These are phyloP conservation scores for Daboia siamensis DNA, from an alignment of 2,113 vertebrate genomes.

Conservation along the genomic window DNA sequence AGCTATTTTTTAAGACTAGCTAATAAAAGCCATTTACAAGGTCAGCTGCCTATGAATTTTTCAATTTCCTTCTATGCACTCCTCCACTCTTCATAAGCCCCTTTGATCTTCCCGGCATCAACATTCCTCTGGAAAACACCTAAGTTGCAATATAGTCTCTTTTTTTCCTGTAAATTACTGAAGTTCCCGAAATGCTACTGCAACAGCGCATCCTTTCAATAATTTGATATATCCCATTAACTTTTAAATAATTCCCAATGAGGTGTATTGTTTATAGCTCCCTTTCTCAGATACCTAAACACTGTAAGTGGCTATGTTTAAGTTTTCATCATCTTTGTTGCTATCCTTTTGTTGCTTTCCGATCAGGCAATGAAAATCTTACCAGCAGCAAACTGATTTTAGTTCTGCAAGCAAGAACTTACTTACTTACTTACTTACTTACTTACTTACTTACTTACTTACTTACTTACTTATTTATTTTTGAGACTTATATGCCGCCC, in stretches of 20 bases:
- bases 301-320: not conserved
- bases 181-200: not conserved
- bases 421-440: not conserved
- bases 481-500: no score
- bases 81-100: constrained; percentile 49
- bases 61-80: constrained; percentile 56
- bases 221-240: not conserved
- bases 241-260: not conserved
- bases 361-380: not conserved
- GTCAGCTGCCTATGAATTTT: constrained; percentile 58
- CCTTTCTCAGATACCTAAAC: not conserved
- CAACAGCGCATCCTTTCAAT: not conserved
- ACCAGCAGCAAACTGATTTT: not conserved
- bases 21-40: constrained; percentile 61
- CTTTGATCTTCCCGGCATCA: constrained; percentile 58
- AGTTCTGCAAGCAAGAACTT: not conserved
- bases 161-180: not conserved
- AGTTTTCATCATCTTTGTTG: not conserved
- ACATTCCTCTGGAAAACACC: constrained; percentile 30
- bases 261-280: not conserved
- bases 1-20: constrained; percentile 60
- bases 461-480: no score
- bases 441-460: no score
- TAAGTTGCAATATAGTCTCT: constrained; percentile 34
- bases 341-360: not conserved